phyloP scores from a whole-genome alignment of 1,140 invertebrate species.

The Rhizoglyphus robini region DNA sequence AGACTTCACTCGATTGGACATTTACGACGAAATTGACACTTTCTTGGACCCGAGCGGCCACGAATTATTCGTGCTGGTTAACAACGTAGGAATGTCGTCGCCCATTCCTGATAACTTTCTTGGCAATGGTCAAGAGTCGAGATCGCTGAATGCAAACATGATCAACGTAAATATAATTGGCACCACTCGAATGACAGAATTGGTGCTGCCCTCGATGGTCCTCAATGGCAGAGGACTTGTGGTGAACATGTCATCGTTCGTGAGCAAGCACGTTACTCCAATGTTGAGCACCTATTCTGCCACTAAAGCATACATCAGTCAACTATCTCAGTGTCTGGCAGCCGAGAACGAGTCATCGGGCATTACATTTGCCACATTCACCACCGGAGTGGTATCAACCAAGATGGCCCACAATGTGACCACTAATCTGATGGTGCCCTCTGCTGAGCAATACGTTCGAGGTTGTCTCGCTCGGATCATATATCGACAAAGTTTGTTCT shows the following conservation, averaged over 20 bases:
- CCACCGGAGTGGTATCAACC: no score
- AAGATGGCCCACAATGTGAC: no score
- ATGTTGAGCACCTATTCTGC: slow-evolving; percentile 16
- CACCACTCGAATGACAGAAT: slow-evolving; percentile 51
- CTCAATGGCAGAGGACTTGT: slow-evolving; percentile 66
- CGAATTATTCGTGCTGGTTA: slow-evolving; percentile 18
- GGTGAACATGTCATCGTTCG: slow-evolving; percentile 70
- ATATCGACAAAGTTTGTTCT: no score
- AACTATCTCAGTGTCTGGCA: not conserved
- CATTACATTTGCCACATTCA: not conserved
- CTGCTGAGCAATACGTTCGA: no score
- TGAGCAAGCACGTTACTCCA: not conserved
- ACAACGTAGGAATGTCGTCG: slow-evolving; percentile 22
- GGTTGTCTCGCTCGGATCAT: no score
- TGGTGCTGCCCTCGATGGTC: slow-evolving; percentile 78
- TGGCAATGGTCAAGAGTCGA: slow-evolving; percentile 6
- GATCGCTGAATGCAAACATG: not conserved
- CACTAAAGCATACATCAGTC: slow-evolving; percentile 4
- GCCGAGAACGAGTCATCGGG: not conserved
- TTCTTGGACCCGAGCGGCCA: not conserved
- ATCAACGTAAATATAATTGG: slow-evolving; percentile 20
- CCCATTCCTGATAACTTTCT: no score
- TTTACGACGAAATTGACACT: slow-evolving; percentile 5
- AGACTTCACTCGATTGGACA: slow-evolving; percentile 18
- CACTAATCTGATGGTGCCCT: no score